Conservation (phyloP, 2,888 invertebrate species). For the Andrena praecox region DNA sequence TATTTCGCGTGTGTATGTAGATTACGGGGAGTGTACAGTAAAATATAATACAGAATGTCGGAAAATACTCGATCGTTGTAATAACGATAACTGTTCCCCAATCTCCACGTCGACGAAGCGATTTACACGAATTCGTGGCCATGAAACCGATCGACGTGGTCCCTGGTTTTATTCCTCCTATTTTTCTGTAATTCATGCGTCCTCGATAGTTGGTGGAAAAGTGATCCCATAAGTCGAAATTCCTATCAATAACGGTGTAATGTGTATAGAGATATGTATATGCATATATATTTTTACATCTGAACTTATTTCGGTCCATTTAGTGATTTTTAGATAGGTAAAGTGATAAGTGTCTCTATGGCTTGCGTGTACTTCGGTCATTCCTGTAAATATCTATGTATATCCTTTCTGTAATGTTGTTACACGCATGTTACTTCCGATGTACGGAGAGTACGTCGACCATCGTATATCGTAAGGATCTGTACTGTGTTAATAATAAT, state of each 20-base stretch:
- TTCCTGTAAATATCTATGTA: conserved; percentile 66
- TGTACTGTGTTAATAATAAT: conserved; percentile 77
- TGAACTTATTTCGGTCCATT: conserved; percentile 36
- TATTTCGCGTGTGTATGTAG: conserved; percentile 23
- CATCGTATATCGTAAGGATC: conserved; percentile 74
- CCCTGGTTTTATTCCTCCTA: conserved; percentile 34
- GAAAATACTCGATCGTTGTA: conserved; percentile 33
- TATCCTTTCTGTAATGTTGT: conserved; percentile 44
- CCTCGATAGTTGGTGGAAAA: conserved; percentile 33
- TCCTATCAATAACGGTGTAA: conserved; percentile 28
- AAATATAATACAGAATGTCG: neutral
- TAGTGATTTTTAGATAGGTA: conserved; percentile 47
- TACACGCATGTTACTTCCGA: conserved; percentile 64
- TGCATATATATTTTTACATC: conserved; percentile 45
- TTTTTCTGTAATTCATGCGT: conserved; percentile 21
- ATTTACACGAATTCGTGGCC: neutral
- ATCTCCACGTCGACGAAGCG: neutral
- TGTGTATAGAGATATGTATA: neutral
- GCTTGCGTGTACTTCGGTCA: conserved; percentile 44
- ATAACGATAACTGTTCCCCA: too few relatives aligned
- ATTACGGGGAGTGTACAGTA: conserved; percentile 35
- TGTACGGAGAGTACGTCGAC: conserved; percentile 63
- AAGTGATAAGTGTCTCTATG: conserved; percentile 33
- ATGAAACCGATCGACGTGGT: neutral
- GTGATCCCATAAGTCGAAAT: conserved; percentile 27